Conservation (phyloP, 2,888 invertebrate genomes). For the Prosapia bicincta region DNA sequence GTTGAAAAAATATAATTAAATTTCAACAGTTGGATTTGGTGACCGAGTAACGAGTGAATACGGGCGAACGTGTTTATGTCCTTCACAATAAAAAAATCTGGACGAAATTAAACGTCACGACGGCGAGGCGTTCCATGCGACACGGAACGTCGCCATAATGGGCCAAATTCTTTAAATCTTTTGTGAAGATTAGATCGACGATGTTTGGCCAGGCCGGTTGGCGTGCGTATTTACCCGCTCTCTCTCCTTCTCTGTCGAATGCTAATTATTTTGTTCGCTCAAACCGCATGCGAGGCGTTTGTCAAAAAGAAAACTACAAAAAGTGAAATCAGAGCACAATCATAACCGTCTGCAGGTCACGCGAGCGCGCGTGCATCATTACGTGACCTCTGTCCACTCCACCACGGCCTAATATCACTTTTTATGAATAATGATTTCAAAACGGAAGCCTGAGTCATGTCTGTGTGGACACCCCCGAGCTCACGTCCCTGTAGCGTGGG, state of each 20-base stretch:
- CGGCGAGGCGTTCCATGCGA: neutral
- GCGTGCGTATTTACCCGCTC: conserved; percentile 3
- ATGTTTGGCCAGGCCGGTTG: neutral
- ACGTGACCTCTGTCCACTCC: conserved; percentile 1
- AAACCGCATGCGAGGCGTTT: conserved; percentile 15
- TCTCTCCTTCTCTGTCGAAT: conserved; percentile 5
- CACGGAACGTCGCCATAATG: neutral
- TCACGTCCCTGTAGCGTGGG: neutral
- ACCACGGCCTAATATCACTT: conserved; percentile 9
- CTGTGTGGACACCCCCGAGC: neutral
- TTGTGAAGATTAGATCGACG: neutral
- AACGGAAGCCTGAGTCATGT: conserved; percentile 20
- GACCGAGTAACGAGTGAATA: too few species aligned
- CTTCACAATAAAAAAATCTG: neutral
- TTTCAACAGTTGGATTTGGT: too few species aligned
- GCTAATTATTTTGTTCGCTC: conserved; percentile 30
- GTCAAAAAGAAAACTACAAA: conserved; percentile 22
- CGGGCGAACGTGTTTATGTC: neutral
- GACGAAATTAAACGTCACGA: neutral
- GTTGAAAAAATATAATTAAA: too few species aligned
- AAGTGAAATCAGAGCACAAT: conserved; percentile 15
- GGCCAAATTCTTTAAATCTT: neutral
- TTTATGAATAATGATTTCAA: conserved; percentile 23
- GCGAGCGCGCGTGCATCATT: conserved; percentile 4
- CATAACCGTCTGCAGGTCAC: neutral